Base-by-base conservation (phyloP, 2,888 invertebrate genomes). In the Amphipyra tragopoginis region DNA sequence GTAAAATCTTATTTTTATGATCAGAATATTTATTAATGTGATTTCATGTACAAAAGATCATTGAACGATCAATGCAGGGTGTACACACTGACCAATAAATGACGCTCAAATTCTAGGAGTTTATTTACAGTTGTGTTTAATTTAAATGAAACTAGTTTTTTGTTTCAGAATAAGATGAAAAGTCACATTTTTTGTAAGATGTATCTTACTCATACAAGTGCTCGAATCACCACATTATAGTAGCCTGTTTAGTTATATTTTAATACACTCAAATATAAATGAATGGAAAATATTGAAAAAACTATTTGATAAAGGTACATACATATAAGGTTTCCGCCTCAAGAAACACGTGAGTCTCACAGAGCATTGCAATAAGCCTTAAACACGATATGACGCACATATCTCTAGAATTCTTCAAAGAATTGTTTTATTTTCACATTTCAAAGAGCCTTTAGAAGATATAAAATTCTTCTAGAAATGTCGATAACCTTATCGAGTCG, bases 401-500 rank as follows among this genome's bases (percentile, higher is more conserved):
- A n/a, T 13, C n/a, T 21, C 40, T 29, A 73, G 60, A 67, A 54
- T 54, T 29, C 44, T 57, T 45, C 53, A 45, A 51, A 49, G 54
- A 58, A 61, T 72, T 72, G 56, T 63, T 76, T 76, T 33, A 67
- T 60, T 49, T 52, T 68, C 49, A 15, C 49, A 64, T 69, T 64
- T 65, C 56, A 57, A 51, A 61, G 56, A 71, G 49, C 49, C 59
- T 56, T 60, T 40, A 39, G 36, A 73, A 39, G 36, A 73, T 60
- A 73, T 73, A 54, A 59, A 70, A 72, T 56, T 60, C 48, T 47
- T 61, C 38, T 34, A 53, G 67, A 48, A 65, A 68, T 78, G 87
- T 89, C 88, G 82, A 88, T 89, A 88, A 87, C 86, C 88, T 85
- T 79, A 84, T 85, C 80, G 82, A 80, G 44, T 29, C 14, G 73